phyloP scores from a whole-genome alignment of 2,888 invertebrate genomes.

The Catocala nupta region DNA sequence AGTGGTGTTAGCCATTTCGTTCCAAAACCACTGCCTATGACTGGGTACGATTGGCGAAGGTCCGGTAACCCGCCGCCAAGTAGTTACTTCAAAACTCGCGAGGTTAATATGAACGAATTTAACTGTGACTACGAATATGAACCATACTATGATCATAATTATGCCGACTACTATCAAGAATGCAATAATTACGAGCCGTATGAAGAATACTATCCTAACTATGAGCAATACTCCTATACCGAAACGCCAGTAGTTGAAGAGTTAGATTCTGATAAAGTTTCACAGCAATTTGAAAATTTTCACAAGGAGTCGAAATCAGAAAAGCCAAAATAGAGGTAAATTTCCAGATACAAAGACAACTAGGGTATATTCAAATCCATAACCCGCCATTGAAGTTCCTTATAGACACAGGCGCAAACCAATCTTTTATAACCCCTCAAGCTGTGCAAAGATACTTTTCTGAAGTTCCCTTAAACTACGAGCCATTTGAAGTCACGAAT shows the following conservation, averaged over 20 bases:
- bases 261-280: background rate
- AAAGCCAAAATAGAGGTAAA: conserved; percentile 45
- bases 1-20: conserved; percentile 31
- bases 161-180: too few species aligned
- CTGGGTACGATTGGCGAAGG: conserved; percentile 29
- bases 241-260: too few species aligned
- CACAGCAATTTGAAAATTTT: conserved; percentile 37
- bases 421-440: conserved; percentile 46
- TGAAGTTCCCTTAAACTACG: conserved; percentile 29
- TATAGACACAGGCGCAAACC: conserved; percentile 47
- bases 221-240: too few species aligned
- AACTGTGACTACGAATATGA: too few species aligned
- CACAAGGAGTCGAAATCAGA: conserved; percentile 13
- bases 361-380: conserved; percentile 41
- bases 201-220: too few species aligned
- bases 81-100: too few species aligned
- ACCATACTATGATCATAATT: too few species aligned
- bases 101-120: too few species aligned
- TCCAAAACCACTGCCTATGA: conserved; percentile 14
- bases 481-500: conserved; percentile 40
- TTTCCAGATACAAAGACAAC: conserved; percentile 38
- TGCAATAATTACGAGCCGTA: too few species aligned
- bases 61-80: conserved; percentile 36
- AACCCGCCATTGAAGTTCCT: conserved; percentile 45
- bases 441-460: conserved; percentile 31